Conservation (phyloP, 2,888 invertebrate species). For the Diplazon laetatorius region DNA sequence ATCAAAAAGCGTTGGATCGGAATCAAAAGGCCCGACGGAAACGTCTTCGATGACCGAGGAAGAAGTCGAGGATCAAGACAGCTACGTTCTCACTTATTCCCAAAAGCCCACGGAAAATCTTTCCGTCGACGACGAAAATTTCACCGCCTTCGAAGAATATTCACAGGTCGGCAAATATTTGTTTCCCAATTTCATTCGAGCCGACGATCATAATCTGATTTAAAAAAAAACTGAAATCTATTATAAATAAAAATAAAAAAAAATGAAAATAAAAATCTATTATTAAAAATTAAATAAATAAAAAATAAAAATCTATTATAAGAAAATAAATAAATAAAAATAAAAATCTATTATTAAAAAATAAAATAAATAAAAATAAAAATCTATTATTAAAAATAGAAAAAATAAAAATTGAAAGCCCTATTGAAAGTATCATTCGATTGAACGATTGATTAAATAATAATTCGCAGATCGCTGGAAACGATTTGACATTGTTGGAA, state of each 20-base stretch:
- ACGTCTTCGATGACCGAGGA: slow-evolving; percentile 69
- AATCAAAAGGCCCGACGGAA: slow-evolving; percentile 65
- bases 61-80: slow-evolving; percentile 84
- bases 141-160: slow-evolving; percentile 76
- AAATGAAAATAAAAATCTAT: too few species aligned
- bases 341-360: too few species aligned
- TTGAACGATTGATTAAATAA: too few species aligned
- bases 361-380: too few species aligned
- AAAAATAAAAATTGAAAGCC: too few species aligned
- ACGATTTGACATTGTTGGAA: slow-evolving; percentile 87
- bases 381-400: too few species aligned
- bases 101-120: slow-evolving; percentile 81
- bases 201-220: not conserved
- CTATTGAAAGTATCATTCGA: too few species aligned
- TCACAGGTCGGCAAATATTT: slow-evolving; percentile 70
- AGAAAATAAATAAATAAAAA: too few species aligned
- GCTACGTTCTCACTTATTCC: slow-evolving; percentile 88
- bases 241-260: too few species aligned
- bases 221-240: too few species aligned
- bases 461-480: slow-evolving; percentile 87
- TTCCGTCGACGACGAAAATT: slow-evolving; percentile 58
- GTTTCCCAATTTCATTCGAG: slow-evolving; percentile 21
- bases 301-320: too few species aligned
- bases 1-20: slow-evolving; percentile 58
- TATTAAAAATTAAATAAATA: too few species aligned